A percentile compares a stretch with the other conserved stretches of the same genome.
phyloP scores from a whole-genome alignment of 2,113 vertebrate species.

The Pedionomus torquatus region DNA sequence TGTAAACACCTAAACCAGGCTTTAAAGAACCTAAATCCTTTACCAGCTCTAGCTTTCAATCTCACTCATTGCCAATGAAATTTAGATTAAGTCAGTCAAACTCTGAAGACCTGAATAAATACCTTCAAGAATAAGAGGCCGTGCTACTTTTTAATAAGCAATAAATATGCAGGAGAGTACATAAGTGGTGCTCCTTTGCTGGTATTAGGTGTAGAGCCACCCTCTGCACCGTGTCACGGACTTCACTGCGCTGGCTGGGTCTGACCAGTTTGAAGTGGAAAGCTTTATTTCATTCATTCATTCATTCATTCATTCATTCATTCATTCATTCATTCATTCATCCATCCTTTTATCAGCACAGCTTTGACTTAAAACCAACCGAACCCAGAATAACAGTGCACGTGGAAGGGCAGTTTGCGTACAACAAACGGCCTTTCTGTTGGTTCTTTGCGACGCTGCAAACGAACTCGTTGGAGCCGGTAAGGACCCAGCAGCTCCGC shows the following conservation, averaged over 20 bases:
- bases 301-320: background rate
- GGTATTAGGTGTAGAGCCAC: background rate
- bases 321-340: background rate
- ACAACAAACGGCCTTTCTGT: background rate
- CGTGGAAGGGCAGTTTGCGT: background rate
- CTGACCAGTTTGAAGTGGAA: background rate
- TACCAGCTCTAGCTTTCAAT: background rate
- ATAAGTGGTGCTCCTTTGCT: background rate
- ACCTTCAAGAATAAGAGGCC: background rate
- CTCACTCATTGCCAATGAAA: background rate
- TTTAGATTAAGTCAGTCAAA: background rate
- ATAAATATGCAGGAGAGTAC: background rate
- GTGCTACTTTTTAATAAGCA: background rate
- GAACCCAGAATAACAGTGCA: background rate
- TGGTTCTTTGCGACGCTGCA: background rate
- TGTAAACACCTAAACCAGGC: background rate
- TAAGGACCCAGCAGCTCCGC: too few species aligned
- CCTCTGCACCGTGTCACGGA: background rate
- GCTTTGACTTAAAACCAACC: background rate
- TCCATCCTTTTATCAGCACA: background rate
- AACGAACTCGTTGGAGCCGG: background rate
- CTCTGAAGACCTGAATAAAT: background rate
- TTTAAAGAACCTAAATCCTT: background rate
- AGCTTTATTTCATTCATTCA: background rate
- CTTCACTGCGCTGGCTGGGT: background rate